phyloP scores from a whole-genome alignment of 2,113 vertebrate genomes.

The Chunga burmeisteri region DNA sequence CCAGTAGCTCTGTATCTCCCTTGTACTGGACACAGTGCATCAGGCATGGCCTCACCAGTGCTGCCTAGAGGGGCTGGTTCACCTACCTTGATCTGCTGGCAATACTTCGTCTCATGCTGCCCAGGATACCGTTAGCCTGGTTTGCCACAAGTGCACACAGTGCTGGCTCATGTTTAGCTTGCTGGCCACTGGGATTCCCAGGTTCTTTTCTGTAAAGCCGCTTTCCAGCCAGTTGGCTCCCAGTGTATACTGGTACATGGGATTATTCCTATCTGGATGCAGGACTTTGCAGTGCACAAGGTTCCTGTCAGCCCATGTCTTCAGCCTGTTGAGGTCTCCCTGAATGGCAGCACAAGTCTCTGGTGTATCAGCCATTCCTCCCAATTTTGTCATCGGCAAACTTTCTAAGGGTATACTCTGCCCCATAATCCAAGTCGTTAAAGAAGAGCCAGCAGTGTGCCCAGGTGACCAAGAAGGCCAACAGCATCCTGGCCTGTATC shows the following conservation, averaged over 20 bases:
- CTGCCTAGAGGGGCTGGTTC: not conserved
- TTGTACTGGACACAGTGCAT: not conserved
- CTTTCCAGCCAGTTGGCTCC: not conserved
- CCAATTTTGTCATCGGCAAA: not conserved
- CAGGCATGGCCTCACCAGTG: not conserved
- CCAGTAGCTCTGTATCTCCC: not conserved
- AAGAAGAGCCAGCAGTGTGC: not conserved
- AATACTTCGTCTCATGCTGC: not conserved
- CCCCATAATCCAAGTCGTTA: not conserved
- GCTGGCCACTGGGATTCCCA: not conserved
- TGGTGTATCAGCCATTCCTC: not conserved
- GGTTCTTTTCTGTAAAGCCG: not conserved
- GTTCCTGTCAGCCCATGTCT: not conserved
- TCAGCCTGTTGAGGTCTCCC: not conserved
- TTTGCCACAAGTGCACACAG: not conserved
- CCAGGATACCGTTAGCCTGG: not conserved
- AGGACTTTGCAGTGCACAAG: not conserved
- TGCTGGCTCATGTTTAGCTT: accelerated
- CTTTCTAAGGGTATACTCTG: not conserved
- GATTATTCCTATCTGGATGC: not conserved
- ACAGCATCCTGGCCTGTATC: too few relatives aligned
- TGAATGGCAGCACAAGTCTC: not conserved
- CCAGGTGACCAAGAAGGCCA: too few relatives aligned
- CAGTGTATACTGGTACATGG: too few relatives aligned
- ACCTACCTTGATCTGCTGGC: not conserved